phyloP scores from a whole-genome alignment of 2,797 vertebrate genomes.

The Antrozous pallidus region DNA sequence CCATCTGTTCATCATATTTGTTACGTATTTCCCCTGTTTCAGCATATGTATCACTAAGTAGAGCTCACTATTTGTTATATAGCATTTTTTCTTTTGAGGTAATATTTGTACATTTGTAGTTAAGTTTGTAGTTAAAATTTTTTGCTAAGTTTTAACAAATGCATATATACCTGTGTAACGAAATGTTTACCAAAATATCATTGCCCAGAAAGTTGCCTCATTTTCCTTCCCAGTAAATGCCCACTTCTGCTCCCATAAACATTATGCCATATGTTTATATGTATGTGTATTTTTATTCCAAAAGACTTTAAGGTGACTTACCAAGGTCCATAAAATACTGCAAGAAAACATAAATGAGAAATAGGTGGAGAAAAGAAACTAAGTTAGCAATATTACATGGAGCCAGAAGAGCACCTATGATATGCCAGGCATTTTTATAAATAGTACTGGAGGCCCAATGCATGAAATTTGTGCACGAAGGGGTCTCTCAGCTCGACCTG shows the following conservation, averaged over 20 bases:
- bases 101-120: constrained; percentile 17
- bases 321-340: background rate
- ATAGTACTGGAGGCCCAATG: background rate
- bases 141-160: constrained; percentile 23
- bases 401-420: background rate
- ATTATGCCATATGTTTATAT: background rate
- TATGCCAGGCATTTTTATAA: constrained; percentile 19
- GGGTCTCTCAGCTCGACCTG: no score
- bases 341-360: constrained; percentile 37
- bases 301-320: constrained; percentile 37
- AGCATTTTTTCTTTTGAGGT: constrained; percentile 19
- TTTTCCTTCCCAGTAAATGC: background rate
- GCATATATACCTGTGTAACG: background rate
- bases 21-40: background rate
- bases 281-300: background rate
- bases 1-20: background rate
- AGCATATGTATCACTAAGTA: background rate
- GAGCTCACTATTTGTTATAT: background rate
- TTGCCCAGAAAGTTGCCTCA: background rate
- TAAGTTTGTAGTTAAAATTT: background rate
- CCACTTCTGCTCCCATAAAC: background rate
- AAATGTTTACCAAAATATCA: background rate
- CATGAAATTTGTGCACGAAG: no score
- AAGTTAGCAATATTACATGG: constrained; percentile 25
- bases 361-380: background rate